Evolutionary conservation across 2,113 vertebrate genomes (phyloP), one percentile per base, ranked within the genome.

Genomic region (Calyptommatus sinebrachiatus): DNA sequence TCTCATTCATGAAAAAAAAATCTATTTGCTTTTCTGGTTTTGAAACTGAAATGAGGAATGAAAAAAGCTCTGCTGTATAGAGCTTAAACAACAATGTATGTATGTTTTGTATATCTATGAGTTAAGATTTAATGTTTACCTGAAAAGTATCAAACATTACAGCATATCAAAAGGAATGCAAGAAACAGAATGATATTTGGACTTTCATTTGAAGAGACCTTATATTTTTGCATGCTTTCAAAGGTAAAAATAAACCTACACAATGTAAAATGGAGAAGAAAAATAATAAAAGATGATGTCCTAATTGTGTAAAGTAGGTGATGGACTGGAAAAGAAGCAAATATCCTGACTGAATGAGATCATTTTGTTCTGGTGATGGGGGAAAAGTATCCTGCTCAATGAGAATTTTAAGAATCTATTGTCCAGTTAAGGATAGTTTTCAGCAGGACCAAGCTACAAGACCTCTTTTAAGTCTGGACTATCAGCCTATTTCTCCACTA

Each of bases 291-390:
- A 60, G 14, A 76, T 60, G 1, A 45, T 72, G 80, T 3, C 1
- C 57, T 76, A 48, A 3, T 72, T 67, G 18, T 26, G 57, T 1
- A n/a, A 29, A 3, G 21, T 76, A 1, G 28, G 63, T 85, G 24
- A 50, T 61, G 50, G 24, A 63, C 70, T 78, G 31, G 74, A 24
- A 76, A 85, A 83, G 71, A 78, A 84, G 8, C 6, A 71, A 73
- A 14, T 9, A 77, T 31, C 41, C 26, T 57, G 73, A 41, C 11
- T 70, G 65, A 35, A 21, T 85, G 26, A 73, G 71, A 20, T 82
- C 14, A 76, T 85, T 78, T 20, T 50, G 1, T 62, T 20, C 78
- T 84, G 63, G 14, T 70, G 28, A 50, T 65, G 46, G 60, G 2
- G 57, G 71, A 50, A 81, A 80, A 18, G 1, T 21, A 0, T 35